Evolutionary conservation across 2,797 vertebrate genomes (phyloP), one percentile per base, ranked within the genome.

Genomic region (Apogon talboti): DNA sequence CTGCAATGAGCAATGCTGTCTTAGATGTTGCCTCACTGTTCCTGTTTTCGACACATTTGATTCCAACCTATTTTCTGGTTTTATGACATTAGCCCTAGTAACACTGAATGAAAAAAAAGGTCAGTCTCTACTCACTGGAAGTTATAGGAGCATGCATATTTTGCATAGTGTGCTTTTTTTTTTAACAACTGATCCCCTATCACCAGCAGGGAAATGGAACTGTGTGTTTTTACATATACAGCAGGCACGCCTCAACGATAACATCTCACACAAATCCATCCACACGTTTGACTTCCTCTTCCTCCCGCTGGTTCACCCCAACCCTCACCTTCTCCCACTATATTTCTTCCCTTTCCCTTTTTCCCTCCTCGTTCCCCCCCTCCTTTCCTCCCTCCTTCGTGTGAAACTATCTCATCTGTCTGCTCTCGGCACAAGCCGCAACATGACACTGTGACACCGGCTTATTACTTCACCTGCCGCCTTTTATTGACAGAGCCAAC

Each of bases 381-480:
- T n/a, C n/a, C n/a, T n/a, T 14, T 47, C 45, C 71, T 66, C 66
- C 81, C 83, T 64, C 83, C 81, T 67, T 86, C 82, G 82, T 93
- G 92, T 89, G 92, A 93, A 93, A 93, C 85, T 63, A 21, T 74
- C 64, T 85, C 58, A 69, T 73, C 74, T 63, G 81, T 85, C 90
- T 86, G 84, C 80, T 85, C 73, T 66, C 58, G 4, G 74, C 89
- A 50, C 93, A 94, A 90, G 93, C 86, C 52, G 86, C 85, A 92
- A 93, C 93, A 92, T 3, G 92, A 93, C 81, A 88, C 88, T 49
- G 76, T 85, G 88, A 88, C 87, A 83, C 63, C 79, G 52, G 69
- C 83, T 21, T 82, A 82, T 93, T 91, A 90, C 91, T 91, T 92
- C 91, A 92, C 83, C 88, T 62, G 41, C 81, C 37, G 78, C 83